Evolutionary conservation across 2,797 vertebrate genomes (phyloP), one percentile per base, ranked within the genome.

Genomic region (Xenopus petersii): DNA sequence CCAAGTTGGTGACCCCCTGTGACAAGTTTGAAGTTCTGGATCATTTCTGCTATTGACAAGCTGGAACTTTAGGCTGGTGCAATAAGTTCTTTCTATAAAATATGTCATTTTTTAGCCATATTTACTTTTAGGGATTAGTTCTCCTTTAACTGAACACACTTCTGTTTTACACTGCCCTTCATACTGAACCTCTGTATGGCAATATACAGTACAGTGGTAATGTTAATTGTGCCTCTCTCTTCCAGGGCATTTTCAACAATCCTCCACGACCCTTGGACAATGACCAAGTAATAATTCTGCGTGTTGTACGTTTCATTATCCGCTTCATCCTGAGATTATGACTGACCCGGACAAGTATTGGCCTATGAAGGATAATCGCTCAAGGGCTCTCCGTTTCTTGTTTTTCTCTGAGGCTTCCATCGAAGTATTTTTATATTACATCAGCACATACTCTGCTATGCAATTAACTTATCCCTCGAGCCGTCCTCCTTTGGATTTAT

Each of bases 271-370:
- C 17, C 48, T 12, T 48, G 49, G 66, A 75, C 16, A 86, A 85
- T 17, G 86, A 87, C 6, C 88, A 87, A 58, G 70, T 90, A 3
- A 2, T 89, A 58, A 81, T 93, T 72, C 13, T 92, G 60, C 88
- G 88, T 59, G 84, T 93, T 17, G 77, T 92, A 75, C 89, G 82
- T 79, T 89, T 83, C 81, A 84, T 92, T 65, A 8, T 89, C 68
- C 88, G 90, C 67, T 85, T 91, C 73, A 87, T 93, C 71, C 88
- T 91, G 89, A 86, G 90, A 77, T 84, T 87, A 70, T 91, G 89
- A 92, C 69, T 0, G 1, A 62, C 0, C 58, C 0, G 0, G 56
- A 0, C 11, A 0, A 0, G 79, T 56, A 70, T 74, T 55, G 6
- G 8, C 8, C 60, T 30, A 46, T 24, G 76, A 79, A 70, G 71